Conservation (phyloP, 2,888 invertebrate species). For the Drosophila pegasa region DNA sequence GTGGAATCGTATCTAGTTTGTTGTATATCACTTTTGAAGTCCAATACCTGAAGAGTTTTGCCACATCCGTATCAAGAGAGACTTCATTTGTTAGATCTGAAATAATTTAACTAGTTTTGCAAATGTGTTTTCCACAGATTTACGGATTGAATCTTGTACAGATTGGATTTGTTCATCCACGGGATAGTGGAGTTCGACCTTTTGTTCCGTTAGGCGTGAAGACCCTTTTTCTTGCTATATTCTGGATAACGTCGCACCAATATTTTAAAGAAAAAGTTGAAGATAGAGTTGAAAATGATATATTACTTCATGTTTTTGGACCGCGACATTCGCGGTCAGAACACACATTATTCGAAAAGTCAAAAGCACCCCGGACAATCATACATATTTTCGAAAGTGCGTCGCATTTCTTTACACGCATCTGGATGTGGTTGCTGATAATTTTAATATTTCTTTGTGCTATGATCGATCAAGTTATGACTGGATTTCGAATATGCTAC, state of each 20-base stretch:
- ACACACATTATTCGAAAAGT: constrained; percentile 41
- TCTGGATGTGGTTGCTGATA: constrained; percentile 98
- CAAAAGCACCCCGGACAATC: constrained; percentile 47
- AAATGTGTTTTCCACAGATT: constrained; percentile 81
- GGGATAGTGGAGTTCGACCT: constrained; percentile 86
- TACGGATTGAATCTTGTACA: constrained; percentile 89
- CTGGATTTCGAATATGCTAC: constrained; percentile 97
- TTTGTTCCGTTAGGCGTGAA: constrained; percentile 91
- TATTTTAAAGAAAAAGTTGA: constrained; percentile 92
- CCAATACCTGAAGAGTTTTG: too few relatives aligned
- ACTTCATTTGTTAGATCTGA: too few relatives aligned
- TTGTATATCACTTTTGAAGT: too few relatives aligned
- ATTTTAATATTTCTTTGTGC: constrained; percentile 97
- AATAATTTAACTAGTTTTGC: not conserved
- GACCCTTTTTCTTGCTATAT: constrained; percentile 94
- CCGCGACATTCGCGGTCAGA: constrained; percentile 80
- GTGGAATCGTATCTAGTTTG: too few relatives aligned
- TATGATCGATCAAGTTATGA: constrained; percentile 95
- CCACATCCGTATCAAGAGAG: too few relatives aligned
- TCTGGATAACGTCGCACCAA: constrained; percentile 97
- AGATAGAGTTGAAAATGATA: constrained; percentile 86
- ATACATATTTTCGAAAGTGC: constrained; percentile 87
- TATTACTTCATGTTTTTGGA: constrained; percentile 54
- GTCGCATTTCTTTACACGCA: constrained; percentile 91
- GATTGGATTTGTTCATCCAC: constrained; percentile 91